Base-by-base conservation (phyloP, 2,797 vertebrate genomes). In the Ptychadena robeensis region DNA sequence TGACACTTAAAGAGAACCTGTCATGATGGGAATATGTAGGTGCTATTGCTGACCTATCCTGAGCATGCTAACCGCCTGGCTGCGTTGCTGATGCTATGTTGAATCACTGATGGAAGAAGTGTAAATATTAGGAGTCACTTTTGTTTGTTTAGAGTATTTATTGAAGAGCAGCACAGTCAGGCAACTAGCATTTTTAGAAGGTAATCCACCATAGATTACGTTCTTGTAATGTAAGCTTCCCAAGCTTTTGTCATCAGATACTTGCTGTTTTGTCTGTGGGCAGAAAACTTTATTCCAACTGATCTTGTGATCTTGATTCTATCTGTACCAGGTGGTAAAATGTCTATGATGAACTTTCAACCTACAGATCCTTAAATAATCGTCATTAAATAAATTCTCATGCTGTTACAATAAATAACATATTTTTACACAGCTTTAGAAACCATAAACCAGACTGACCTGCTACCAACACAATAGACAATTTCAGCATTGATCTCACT, bases 1-100 rank as follows among this genome's bases (percentile, higher is more conserved):
- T 86, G 93, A 98, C 83, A 93, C 94, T 22, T 99, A 92, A 94
- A 27, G 15, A 4, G 3, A 8, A 53, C 5, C 14, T 48, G 44
- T 22, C 44, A 22, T 53, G 18, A 7, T 15, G 22, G 44, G 7
- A 53, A 53, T 22, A n/a, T 53, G 4, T 48, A 44, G 44, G 4
- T 18, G 44, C 0, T 0, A 53, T 53, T 22, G 44, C 44, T 53
- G 44, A 2, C 6, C 9, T 35, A n/a, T n/a, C n/a, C n/a, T n/a
- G n/a, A n/a, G n/a, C n/a, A n/a, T 35, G 34, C 44, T n/a, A 53
- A 22, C 15, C 4, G 15, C 18, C 15, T 53, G 40, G 44, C 44
- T 53, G 40, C 1, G 14, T 18, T 44, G 40, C 40, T 44, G 14
- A 15, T 53, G 18, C 18, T 53, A 8, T 53, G 18, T 53, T 53